Evolutionary conservation across 2,797 vertebrate species (phyloP).

Genomic region (Prionace glauca): DNA sequence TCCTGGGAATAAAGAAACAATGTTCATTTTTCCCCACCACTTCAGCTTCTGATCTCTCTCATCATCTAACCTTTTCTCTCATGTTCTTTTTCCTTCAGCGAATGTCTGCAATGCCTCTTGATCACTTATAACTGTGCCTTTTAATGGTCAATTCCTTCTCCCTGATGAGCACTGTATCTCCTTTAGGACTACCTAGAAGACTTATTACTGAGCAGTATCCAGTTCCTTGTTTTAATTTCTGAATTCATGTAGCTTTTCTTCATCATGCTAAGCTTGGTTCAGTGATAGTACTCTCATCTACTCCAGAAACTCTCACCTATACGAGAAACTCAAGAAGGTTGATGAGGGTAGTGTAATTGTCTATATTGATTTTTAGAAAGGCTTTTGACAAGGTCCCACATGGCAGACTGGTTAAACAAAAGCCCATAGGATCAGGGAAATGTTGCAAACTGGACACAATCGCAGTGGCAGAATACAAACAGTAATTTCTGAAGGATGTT

Average conservation of each 20-base stretch:
- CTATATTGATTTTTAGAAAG: no score
- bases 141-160: background rate
- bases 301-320: no score
- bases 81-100: background rate
- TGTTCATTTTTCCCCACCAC: background rate
- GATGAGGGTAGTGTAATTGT: no score
- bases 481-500: no score
- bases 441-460: no score
- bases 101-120: background rate
- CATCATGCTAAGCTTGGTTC: background rate
- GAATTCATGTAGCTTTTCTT: background rate
- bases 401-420: no score
- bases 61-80: background rate
- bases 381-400: no score
- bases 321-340: no score
- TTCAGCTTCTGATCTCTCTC: background rate
- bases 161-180: background rate
- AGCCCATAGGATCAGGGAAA: no score
- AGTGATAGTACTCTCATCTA: background rate
- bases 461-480: no score
- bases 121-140: background rate
- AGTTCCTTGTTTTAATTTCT: background rate
- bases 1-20: background rate
- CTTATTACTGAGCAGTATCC: background rate
- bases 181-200: background rate